A percentile compares a stretch with the other conserved stretches of the same genome.
phyloP scores from a whole-genome alignment of 2,888 invertebrate genomes.

The Archips xylosteana region DNA sequence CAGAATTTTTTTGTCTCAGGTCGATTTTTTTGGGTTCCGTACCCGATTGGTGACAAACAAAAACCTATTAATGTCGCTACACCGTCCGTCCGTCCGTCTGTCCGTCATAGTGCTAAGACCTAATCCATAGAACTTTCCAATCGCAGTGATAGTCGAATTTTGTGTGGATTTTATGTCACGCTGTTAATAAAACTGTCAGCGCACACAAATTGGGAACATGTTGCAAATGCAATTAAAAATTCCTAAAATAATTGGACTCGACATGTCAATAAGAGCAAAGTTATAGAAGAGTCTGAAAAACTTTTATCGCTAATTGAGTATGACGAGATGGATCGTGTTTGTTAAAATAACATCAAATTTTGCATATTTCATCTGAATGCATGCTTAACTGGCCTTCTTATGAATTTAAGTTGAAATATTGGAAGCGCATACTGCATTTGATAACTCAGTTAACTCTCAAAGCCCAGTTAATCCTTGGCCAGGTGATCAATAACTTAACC shows the following conservation, averaged over 20 bases:
- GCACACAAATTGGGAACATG: not conserved
- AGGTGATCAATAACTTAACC: slow-evolving; percentile 18
- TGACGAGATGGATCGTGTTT: not conserved
- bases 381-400: not conserved
- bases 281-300: not conserved
- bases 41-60: too few species aligned
- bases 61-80: too few species aligned
- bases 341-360: not conserved
- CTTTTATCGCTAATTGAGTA: not conserved
- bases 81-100: too few species aligned
- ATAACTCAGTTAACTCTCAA: not conserved
- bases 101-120: too few species aligned
- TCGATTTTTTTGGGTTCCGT: too few species aligned
- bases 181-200: not conserved
- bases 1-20: too few species aligned
- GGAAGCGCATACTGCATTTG: slow-evolving; percentile 18
- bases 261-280: not conserved
- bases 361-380: not conserved
- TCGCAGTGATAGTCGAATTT: too few species aligned
- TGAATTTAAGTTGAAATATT: slow-evolving; percentile 1
- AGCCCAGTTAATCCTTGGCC: not conserved
- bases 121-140: too few species aligned
- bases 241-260: not conserved
- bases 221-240: not conserved
- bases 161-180: too few species aligned